Evolutionary conservation across 2,113 vertebrate genomes (phyloP).

Genomic region (Seriola quinqueradiata): DNA sequence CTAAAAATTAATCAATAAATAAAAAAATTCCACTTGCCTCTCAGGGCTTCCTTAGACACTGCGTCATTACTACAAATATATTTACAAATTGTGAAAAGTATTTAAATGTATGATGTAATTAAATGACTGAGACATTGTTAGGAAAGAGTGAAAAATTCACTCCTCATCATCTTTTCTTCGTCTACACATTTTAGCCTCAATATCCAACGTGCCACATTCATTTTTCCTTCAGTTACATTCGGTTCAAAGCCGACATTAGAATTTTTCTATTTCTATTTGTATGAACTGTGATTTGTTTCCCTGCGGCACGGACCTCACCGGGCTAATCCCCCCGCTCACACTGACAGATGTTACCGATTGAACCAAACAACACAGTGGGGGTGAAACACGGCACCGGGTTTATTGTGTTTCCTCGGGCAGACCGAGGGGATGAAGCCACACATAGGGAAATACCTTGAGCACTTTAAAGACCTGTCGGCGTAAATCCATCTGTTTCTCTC

Average conservation of each 20-base stretch:
- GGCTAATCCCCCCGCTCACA: neutral
- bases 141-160: too few relatives aligned
- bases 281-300: neutral
- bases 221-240: neutral
- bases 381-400: neutral
- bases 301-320: too few relatives aligned
- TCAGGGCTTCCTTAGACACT: too few relatives aligned
- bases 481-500: neutral
- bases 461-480: neutral
- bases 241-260: neutral
- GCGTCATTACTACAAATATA: too few relatives aligned
- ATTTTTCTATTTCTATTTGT: neutral
- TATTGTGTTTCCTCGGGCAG: neutral
- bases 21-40: too few relatives aligned
- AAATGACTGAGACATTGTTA: too few relatives aligned
- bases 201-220: too few relatives aligned
- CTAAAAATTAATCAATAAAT: too few relatives aligned
- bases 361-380: neutral
- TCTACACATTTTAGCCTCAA: too few relatives aligned
- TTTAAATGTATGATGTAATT: too few relatives aligned
- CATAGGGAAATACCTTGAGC: neutral
- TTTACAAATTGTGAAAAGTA: too few relatives aligned
- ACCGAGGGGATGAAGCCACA: neutral
- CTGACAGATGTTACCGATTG: slow-evolving; percentile 12
- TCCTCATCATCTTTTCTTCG: too few relatives aligned